These are phyloP conservation scores for Microcebus griseorufus DNA, from an alignment of 2,113 vertebrate genomes.

Conservation along the genomic window DNA sequence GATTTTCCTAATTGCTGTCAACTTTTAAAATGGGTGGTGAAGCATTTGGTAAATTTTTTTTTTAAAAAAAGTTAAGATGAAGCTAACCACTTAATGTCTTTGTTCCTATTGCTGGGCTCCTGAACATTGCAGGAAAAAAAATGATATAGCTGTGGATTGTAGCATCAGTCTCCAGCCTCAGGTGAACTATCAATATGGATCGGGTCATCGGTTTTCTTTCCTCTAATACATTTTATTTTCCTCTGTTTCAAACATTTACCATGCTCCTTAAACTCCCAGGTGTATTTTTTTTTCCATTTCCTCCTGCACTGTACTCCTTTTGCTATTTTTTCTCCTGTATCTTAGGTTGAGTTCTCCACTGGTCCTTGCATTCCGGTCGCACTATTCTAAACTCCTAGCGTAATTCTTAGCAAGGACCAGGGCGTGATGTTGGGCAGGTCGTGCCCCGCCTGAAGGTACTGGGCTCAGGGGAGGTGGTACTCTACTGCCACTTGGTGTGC, in stretches of 20 bases:
- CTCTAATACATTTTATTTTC: not conserved
- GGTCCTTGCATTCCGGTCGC: not conserved
- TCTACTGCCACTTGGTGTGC: not conserved
- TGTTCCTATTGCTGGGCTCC: not conserved
- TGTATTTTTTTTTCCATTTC: not conserved
- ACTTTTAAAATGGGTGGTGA: conserved; percentile 49
- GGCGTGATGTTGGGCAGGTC: not conserved
- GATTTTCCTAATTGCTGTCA: conserved; percentile 43
- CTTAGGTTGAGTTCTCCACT: not conserved
- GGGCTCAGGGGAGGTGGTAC: not conserved
- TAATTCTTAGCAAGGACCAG: not conserved
- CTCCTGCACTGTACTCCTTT: not conserved
- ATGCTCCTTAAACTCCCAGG: not conserved
- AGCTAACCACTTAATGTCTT: not conserved
- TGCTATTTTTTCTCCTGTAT: not conserved
- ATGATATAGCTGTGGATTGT: not conserved
- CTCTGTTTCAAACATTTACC: not conserved
- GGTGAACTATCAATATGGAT: not conserved
- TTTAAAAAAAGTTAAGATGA: conserved; percentile 21
- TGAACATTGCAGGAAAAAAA: not conserved
- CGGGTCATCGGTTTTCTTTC: not conserved
- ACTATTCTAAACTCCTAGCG: not conserved
- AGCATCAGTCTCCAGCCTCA: not conserved
- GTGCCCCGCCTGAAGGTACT: not conserved
- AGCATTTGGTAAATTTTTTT: conserved; percentile 41